Conservation (phyloP, 1,140 invertebrate genomes). For the Scaptodrosophila lebanonensis region DNA sequence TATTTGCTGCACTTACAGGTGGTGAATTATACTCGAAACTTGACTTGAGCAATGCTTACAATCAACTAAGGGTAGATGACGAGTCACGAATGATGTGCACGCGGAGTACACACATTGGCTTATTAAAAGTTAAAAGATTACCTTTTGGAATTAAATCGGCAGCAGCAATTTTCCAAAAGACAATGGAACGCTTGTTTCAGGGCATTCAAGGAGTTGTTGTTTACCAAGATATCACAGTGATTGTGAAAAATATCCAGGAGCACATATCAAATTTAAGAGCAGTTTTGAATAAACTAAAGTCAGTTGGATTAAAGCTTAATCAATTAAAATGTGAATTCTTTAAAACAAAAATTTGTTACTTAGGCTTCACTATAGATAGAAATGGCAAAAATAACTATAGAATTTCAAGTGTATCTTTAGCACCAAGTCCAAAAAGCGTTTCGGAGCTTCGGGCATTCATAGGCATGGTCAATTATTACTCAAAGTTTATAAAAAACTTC, state of each 20-base stretch:
- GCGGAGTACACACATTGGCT: constrained; percentile 39
- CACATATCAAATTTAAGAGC: constrained; percentile 5
- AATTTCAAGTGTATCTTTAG: background rate
- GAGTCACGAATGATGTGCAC: constrained; percentile 29
- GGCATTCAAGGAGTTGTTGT: background rate
- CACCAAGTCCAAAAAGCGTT: background rate
- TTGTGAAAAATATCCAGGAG: background rate
- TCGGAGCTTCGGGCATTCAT: background rate
- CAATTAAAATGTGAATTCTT: too few relatives aligned
- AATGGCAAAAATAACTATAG: too few relatives aligned
- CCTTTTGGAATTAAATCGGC: background rate
- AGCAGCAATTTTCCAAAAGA: constrained; percentile 2
- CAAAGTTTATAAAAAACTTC: constrained; percentile 3
- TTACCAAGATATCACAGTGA: too few relatives aligned
- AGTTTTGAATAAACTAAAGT: background rate
- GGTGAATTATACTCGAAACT: constrained; percentile 62
- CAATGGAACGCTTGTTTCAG: background rate
- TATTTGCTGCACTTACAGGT: too few relatives aligned
- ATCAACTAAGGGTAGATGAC: constrained; percentile 65
- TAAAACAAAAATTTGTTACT: too few relatives aligned
- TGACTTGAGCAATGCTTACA: constrained; percentile 73
- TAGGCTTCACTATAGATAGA: too few relatives aligned
- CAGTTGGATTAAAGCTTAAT: constrained; percentile 3
- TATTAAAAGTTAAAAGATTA: constrained; percentile 34
- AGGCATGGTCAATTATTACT: constrained; percentile 13